Percentiles rank a stretch among this genome's conserved stretches.
Evolutionary conservation across 2,113 vertebrate genomes (phyloP).

Genomic region (Ptilonorhynchus violaceus): DNA sequence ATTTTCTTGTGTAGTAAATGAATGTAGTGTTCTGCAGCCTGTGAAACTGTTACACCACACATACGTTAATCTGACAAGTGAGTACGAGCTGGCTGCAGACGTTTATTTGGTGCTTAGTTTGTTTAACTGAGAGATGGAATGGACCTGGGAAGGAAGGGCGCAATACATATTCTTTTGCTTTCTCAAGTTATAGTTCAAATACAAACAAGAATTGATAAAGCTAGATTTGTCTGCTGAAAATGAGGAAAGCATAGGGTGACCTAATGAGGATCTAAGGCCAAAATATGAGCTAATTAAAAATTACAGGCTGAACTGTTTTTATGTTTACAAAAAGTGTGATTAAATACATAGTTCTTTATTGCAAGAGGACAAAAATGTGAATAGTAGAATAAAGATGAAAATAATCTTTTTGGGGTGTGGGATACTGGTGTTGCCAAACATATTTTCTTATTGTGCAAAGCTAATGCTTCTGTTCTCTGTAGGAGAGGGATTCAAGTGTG

Average conservation of each 20-base stretch:
- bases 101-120: neutral
- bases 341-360: neutral
- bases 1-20: neutral
- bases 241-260: neutral
- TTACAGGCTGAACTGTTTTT: neutral
- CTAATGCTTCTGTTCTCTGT: neutral
- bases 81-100: neutral
- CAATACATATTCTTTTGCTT: neutral
- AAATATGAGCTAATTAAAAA: neutral
- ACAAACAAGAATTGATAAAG: neutral
- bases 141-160: neutral
- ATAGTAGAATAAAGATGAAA: neutral
- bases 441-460: neutral
- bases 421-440: neutral
- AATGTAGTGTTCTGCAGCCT: neutral
- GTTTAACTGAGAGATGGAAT: neutral
- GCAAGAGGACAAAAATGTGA: neutral
- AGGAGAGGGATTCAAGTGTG: neutral
- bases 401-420: neutral
- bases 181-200: neutral
- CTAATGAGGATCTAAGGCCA: neutral
- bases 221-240: slow-evolving; percentile 3
- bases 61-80: neutral
- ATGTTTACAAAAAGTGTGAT: neutral
- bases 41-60: neutral